Evolutionary conservation across 64 coral and sea anemone genomes (phyloP), one percentile per base, ranked within the genome.

Genomic region (Stichodactyla helianthus): DNA sequence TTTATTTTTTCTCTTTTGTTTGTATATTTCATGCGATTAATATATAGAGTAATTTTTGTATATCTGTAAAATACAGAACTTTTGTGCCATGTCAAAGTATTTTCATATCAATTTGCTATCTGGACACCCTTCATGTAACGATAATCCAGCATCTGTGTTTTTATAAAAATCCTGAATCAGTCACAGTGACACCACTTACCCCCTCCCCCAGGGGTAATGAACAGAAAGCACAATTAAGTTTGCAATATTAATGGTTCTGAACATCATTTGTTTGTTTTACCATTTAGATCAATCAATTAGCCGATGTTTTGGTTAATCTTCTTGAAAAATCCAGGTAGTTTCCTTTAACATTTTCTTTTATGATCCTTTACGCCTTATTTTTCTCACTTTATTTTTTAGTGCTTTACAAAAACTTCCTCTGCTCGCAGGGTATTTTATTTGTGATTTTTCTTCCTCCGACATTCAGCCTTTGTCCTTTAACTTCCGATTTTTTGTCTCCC

Each of bases 321-420:
- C 78, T 81, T 54, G 78, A 81, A 81, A 81, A 81, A 54, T 81
- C 78, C 11, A 51, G 78, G 78, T 54, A n/a, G 12, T 44, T 79
- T 18, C 13, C 50, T 52, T 17, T 60, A 22, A 57, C 10, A 50
- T 88, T 88, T 53, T 31, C 0, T 14, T 78, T 17, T 52, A 23
- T 20, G 4, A 6, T 27, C 68, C n/a, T 54, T 44, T 3, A 44
- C 4, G 35, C 2, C 35, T 44, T 44, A 44, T 44, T 44, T 44
- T 70, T 15, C 19, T 7, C 17, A 15, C 9, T 85, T 16, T 13
- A 2, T 63, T 18, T 62, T 9, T 51, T 62, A 0, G 13, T 61
- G 6, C 50, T 31, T 18, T 18, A n/a, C n/a, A n/a, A n/a, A n/a
- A n/a, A n/a, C n/a, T 50, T 83, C 58, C 13, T 16, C 22, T 0